Evolutionary conservation across 2,888 invertebrate genomes (phyloP).

Genomic region (Conus canariensis): DNA sequence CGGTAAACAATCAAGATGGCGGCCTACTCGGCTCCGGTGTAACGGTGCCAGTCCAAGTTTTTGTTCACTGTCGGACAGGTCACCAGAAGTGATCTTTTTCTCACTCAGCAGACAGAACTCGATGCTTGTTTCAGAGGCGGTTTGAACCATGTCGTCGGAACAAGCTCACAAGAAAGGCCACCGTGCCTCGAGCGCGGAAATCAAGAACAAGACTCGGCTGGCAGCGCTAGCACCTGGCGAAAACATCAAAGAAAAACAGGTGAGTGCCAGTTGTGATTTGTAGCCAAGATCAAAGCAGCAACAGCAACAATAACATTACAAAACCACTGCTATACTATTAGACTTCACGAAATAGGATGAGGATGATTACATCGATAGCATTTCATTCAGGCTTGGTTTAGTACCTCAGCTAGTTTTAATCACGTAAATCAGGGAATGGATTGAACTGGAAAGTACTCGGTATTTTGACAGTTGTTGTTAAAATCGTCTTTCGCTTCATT

Average conservation of each 20-base stretch:
- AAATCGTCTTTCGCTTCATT: too few species aligned
- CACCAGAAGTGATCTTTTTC: neutral
- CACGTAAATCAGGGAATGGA: too few species aligned
- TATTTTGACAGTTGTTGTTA: too few species aligned
- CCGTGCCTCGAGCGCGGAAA: constrained; percentile 55
- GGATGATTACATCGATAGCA: too few species aligned
- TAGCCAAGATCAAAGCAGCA: neutral
- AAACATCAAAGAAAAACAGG: constrained; percentile 78
- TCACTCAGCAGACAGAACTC: neutral
- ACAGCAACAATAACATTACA: too few species aligned
- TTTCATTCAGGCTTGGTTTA: too few species aligned
- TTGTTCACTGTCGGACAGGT: neutral
- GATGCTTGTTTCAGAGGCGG: constrained; percentile 15
- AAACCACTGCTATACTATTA: too few species aligned
- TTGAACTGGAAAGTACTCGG: too few species aligned
- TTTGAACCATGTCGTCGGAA: constrained; percentile 47
- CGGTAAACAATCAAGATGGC: constrained; percentile 63
- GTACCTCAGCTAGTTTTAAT: too few species aligned
- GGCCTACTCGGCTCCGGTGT: constrained; percentile 29
- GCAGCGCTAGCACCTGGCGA: constrained; percentile 73
- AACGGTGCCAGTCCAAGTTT: neutral
- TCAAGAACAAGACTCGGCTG: constrained; percentile 69
- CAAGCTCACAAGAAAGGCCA: constrained; percentile 47
- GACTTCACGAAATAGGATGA: too few species aligned
- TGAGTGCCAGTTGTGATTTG: constrained; percentile 49